Base-by-base conservation (phyloP, 2,797 vertebrate species). In the Salarias fasciatus region DNA sequence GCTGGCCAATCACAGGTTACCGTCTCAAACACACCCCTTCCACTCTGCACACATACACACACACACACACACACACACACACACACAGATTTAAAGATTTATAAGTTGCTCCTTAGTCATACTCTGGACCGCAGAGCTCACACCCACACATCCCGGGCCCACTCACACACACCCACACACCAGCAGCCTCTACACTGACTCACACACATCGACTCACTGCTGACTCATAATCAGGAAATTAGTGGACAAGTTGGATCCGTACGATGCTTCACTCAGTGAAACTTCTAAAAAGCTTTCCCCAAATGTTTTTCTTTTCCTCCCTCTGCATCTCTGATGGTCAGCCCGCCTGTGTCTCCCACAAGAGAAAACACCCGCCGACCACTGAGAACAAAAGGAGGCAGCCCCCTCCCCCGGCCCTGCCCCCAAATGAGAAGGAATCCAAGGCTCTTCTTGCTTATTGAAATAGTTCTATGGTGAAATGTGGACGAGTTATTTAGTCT, bases 91-190 rank as follows among this genome's bases (percentile, higher is more conserved):
- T 53, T 37, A 52, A 55, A 0, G 9, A 43, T 69, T 53, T 63
- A 73, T 56, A 69, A 68, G 31, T 55, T 60, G 50, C 62, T 57
- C 74, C 68, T 85, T 74, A 87, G 83, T 87, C 83, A 86, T 79
- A 60, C 49, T 45, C 31, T 31, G 2, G 4, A 79, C 77, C 75
- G 10, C 69, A 77, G 62, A 8, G 14, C 58, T 70, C 49, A 69
- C 73, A 63, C 82, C 60, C 76, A 79, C 82, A 15, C 9, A 0
- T 40, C 50, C 9, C 53, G 50, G 49, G 41, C 84, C 60, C 66
- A 47, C 74, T 38, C 68, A 53, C 72, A 51, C 46, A 48, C 46
- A 41, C 59, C 40, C 57, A 31, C 55, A 60, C 48, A 49, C 59
- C 38, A 31, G 29, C 57, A 64, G 46, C 63, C 33, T 9, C 33